These are phyloP conservation scores for Halisarca cf. caerulea DNA, from an alignment of 37 sponge, comb jelly and placozoan species.

Conservation along the genomic window DNA sequence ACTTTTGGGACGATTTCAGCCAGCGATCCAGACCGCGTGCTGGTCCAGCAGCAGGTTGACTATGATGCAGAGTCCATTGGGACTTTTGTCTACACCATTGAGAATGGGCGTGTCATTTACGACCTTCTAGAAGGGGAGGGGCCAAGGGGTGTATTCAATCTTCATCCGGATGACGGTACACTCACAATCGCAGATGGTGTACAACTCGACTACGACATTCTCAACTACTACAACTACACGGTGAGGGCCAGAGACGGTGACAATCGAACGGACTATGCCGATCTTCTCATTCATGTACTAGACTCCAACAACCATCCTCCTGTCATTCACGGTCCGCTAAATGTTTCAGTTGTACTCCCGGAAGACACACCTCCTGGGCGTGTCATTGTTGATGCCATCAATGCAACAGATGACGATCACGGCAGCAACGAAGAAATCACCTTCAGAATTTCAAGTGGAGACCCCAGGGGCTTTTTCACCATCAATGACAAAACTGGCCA, in stretches of 20 bases:
- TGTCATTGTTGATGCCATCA: constrained; percentile 53
- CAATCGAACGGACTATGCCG: constrained; percentile 36
- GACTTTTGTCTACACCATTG: constrained; percentile 35
- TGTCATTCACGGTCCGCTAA: constrained; percentile 39
- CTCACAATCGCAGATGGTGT: constrained; percentile 30
- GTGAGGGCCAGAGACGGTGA: constrained; percentile 65
- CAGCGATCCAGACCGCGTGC: constrained; percentile 52
- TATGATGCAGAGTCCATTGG: constrained; percentile 8
- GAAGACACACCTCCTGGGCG: constrained; percentile 61
- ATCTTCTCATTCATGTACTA: not conserved
- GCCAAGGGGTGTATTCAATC: constrained; percentile 34
- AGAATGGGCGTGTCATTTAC: constrained; percentile 61
- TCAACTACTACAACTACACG: constrained; percentile 58
- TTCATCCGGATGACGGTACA: constrained; percentile 55
- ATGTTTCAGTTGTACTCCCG: constrained; percentile 30
- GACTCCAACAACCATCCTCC: constrained; percentile 12
- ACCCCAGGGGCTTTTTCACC: constrained; percentile 43
- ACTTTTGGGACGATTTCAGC: constrained; percentile 46
- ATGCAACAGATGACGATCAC: constrained; percentile 70
- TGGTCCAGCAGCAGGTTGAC: not conserved
- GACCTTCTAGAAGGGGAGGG: constrained; percentile 53
- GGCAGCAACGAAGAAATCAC: constrained; percentile 56
- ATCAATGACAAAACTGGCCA: constrained; percentile 54
- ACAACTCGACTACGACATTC: constrained; percentile 50
- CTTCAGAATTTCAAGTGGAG: constrained; percentile 33